phyloP scores from a whole-genome alignment of 2,888 invertebrate species.

The Callimorpha dominula region DNA sequence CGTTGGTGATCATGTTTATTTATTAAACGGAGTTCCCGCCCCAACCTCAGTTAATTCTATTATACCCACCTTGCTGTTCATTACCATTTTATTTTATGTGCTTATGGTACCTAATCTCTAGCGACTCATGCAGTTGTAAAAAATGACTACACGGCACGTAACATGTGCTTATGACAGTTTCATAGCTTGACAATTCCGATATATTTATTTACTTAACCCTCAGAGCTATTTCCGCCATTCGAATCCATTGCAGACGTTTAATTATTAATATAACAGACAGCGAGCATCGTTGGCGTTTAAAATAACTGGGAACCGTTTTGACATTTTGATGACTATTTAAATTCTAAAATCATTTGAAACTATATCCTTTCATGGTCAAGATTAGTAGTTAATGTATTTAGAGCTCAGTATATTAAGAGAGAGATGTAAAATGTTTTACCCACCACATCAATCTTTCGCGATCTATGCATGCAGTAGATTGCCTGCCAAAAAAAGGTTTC shows the following conservation, averaged over 20 bases:
- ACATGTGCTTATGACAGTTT: slow-evolving; percentile 38
- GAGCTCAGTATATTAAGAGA: background rate
- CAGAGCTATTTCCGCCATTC: slow-evolving; percentile 16
- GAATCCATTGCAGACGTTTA: slow-evolving; percentile 27
- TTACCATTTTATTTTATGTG: slow-evolving; percentile 48
- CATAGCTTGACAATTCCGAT: slow-evolving; percentile 36
- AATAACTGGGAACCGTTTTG: background rate
- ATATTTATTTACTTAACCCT: slow-evolving; percentile 31
- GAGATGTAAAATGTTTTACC: background rate
- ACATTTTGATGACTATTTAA: background rate
- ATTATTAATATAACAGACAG: slow-evolving; percentile 3
- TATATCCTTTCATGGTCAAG: background rate
- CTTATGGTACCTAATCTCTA: slow-evolving; percentile 35
- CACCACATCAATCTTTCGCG: background rate
- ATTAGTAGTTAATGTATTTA: background rate
- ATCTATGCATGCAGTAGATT: background rate
- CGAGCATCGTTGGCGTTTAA: background rate
- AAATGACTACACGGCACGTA: slow-evolving; percentile 40
- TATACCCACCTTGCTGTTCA: slow-evolving; percentile 42
- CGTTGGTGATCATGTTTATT: slow-evolving; percentile 34
- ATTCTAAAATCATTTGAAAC: background rate
- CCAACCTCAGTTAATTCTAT: slow-evolving; percentile 38
- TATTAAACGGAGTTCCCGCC: slow-evolving; percentile 25
- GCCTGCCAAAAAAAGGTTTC: background rate
- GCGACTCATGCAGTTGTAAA: slow-evolving; percentile 35